A percentile compares a stretch with the other conserved stretches of the same genome.
Evolutionary conservation across 2,888 invertebrate genomes (phyloP).

Genomic region (Ecliptopera silaceata): DNA sequence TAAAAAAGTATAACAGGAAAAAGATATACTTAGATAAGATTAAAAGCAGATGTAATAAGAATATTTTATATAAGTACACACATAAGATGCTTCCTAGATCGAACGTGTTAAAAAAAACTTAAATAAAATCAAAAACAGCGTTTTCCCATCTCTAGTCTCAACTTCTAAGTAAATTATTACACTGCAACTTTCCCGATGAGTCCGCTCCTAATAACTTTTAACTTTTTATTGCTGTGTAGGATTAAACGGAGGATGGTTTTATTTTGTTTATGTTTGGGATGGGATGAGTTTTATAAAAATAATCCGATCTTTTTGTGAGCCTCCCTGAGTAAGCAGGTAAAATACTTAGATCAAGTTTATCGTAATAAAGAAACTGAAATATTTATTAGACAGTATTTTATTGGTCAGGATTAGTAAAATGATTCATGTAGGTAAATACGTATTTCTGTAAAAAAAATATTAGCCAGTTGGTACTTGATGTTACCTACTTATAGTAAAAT

Average conservation of each 20-base stretch:
- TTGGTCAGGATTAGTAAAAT: too few relatives aligned
- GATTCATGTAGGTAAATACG: too few relatives aligned
- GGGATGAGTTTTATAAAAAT: slow-evolving; percentile 27
- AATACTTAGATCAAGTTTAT: slow-evolving; percentile 2
- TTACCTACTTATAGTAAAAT: too few relatives aligned
- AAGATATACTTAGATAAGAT: too few relatives aligned
- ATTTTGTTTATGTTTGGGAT: slow-evolving; percentile 44
- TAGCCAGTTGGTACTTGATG: too few relatives aligned
- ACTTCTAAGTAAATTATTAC: slow-evolving; percentile 78
- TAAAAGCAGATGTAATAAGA: too few relatives aligned
- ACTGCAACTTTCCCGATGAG: slow-evolving; percentile 76
- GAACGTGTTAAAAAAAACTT: not conserved
- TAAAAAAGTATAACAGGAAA: too few relatives aligned
- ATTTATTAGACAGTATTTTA: not conserved
- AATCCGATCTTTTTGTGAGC: slow-evolving; percentile 9
- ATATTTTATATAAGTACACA: too few relatives aligned
- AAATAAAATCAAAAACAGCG: not conserved
- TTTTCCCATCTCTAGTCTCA: slow-evolving; percentile 23
- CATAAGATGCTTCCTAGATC: too few relatives aligned
- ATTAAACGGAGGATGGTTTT: slow-evolving; percentile 55
- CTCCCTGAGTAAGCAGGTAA: slow-evolving; percentile 9
- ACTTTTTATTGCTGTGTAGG: slow-evolving; percentile 69
- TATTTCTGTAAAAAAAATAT: too few relatives aligned
- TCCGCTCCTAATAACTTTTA: slow-evolving; percentile 75
- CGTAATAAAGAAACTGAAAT: not conserved